phyloP scores from a whole-genome alignment of 2,888 invertebrate species.

The Campoletis raptor region DNA sequence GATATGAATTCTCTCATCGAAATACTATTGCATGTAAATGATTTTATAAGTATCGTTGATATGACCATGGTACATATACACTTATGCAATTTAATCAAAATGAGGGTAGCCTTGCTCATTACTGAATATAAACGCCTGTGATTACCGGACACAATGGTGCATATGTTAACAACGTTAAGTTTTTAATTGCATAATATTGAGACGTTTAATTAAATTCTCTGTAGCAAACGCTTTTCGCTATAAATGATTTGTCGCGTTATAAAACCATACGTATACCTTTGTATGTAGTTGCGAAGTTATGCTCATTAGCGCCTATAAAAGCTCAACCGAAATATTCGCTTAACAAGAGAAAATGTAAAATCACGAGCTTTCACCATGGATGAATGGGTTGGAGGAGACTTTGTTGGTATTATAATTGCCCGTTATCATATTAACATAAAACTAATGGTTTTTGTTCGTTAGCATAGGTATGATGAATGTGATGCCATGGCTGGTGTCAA shows the following conservation, averaged over 20 bases:
- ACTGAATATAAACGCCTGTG: not conserved
- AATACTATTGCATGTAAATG: not conserved
- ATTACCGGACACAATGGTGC: not conserved
- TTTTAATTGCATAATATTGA: slow-evolving; percentile 5
- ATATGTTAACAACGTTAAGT: not conserved
- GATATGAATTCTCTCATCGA: not conserved
- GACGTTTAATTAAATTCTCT: slow-evolving; percentile 4
- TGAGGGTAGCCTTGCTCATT: not conserved
- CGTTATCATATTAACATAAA: not conserved
- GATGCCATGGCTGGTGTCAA: slow-evolving; percentile 83
- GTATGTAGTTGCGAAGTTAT: not conserved
- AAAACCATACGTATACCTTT: not conserved
- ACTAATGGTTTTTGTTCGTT: slow-evolving; percentile 13
- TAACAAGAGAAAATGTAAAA: slow-evolving; percentile 39
- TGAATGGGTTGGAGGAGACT: not conserved
- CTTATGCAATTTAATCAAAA: not conserved
- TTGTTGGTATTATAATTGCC: slow-evolving; percentile 36
- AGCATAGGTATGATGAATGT: slow-evolving; percentile 80
- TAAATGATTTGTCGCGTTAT: not conserved
- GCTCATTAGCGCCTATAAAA: not conserved
- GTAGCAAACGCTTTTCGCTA: slow-evolving; percentile 8
- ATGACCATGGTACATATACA: not conserved
- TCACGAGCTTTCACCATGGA: not conserved
- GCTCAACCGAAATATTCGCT: slow-evolving; percentile 49
- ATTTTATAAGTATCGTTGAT: not conserved